Conservation (phyloP, 2,888 invertebrate species). For the Himalopsyche japonica region DNA sequence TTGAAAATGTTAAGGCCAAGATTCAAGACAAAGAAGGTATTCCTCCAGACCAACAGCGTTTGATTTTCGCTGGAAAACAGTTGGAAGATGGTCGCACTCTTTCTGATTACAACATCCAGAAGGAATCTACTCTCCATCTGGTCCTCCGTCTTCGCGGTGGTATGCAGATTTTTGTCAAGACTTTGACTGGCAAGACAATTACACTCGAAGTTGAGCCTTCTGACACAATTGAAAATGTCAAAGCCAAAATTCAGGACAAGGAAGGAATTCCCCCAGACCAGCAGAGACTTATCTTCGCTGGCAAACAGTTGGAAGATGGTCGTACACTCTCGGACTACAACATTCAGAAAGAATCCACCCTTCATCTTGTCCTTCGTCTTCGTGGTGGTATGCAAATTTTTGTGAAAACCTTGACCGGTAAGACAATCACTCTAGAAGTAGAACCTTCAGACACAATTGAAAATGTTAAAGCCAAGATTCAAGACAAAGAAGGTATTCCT, state of each 20-base stretch:
- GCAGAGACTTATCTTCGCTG: conserved; percentile 90
- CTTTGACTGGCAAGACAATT: conserved; percentile 62
- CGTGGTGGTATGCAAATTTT: conserved; percentile 85
- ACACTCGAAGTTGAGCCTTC: conserved; percentile 61
- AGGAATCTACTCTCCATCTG: conserved; percentile 88
- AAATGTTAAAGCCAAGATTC: conserved; percentile 59
- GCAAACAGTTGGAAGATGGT: conserved; percentile 95
- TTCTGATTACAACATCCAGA: conserved; percentile 94
- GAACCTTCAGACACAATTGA: conserved; percentile 65
- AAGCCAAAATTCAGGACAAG: conserved; percentile 58
- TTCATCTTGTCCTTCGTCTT: conserved; percentile 85
- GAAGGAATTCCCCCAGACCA: conserved; percentile 84
- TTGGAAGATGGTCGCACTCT: conserved; percentile 92
- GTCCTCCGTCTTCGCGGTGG: conserved; percentile 91
- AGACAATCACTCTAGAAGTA: conserved; percentile 60
- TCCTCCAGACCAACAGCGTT: conserved; percentile 82
- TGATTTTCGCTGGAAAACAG: conserved; percentile 95
- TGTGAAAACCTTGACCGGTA: conserved; percentile 62
- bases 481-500: conserved; percentile 61
- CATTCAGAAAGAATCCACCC: conserved; percentile 92
- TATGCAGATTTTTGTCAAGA: conserved; percentile 68
- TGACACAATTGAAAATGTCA: conserved; percentile 64
- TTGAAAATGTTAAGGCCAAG: conserved; percentile 93
- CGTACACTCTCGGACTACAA: conserved; percentile 92
- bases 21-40: conserved; percentile 89